These are phyloP conservation scores for Aplysina aerophoba DNA, from an alignment of 37 sponge, comb jelly and placozoan species.

Conservation along the genomic window DNA sequence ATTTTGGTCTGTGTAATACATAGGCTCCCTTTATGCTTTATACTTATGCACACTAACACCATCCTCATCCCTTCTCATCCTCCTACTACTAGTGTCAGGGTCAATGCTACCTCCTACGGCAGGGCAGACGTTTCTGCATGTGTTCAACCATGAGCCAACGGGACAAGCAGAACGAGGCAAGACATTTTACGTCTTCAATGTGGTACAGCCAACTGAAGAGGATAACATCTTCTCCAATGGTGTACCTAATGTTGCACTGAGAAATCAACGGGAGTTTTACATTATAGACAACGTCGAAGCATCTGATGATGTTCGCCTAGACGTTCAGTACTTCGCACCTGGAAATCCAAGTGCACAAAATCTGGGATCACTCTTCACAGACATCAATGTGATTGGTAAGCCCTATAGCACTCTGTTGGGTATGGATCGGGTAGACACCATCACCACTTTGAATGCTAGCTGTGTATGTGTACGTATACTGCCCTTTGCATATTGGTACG, in stretches of 20 bases:
- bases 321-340: background rate
- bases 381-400: slow-evolving; percentile 6
- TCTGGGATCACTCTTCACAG: background rate
- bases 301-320: background rate
- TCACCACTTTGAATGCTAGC: too few species aligned
- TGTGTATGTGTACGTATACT: too few species aligned
- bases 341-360: too few species aligned
- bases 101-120: too few species aligned
- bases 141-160: background rate
- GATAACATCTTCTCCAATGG: background rate
- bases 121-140: background rate
- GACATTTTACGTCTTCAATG: background rate
- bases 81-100: too few species aligned
- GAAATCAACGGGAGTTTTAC: background rate
- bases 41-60: too few species aligned
- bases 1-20: too few species aligned
- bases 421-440: too few species aligned
- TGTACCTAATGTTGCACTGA: background rate
- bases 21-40: too few species aligned
- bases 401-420: background rate
- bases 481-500: too few species aligned
- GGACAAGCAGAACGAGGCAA: slow-evolving; percentile 2
- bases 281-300: background rate
- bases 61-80: too few species aligned
- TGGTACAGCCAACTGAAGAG: background rate